Conservation (phyloP, 2,113 vertebrate genomes). For the Clarias gariepinus region DNA sequence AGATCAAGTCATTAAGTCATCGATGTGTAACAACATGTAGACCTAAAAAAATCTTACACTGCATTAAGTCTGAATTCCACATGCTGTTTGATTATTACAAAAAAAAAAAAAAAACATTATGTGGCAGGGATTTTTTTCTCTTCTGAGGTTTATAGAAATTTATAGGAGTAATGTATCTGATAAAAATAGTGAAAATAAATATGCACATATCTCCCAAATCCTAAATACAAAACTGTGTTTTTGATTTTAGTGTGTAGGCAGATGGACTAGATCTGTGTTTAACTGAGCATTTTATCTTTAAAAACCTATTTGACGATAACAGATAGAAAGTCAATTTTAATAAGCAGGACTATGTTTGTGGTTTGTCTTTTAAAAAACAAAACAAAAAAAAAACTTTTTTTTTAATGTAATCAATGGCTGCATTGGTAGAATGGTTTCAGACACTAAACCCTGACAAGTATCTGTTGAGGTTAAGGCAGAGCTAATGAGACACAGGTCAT, state of each 20-base stretch:
- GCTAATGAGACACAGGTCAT: slow-evolving; percentile 19
- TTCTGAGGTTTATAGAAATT: not conserved
- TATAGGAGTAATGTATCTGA: not conserved
- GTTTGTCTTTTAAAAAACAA: not conserved
- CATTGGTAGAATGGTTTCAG: not conserved
- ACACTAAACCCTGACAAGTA: not conserved
- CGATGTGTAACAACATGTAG: not conserved
- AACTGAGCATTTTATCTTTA: slow-evolving; percentile 29
- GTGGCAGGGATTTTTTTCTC: not conserved
- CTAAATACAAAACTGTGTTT: too few relatives aligned
- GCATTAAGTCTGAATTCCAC: not conserved
- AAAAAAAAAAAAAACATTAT: not conserved
- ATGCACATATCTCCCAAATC: not conserved
- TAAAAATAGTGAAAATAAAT: not conserved
- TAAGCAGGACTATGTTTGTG: not conserved
- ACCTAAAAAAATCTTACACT: not conserved
- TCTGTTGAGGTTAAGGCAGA: not conserved
- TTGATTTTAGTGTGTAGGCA: not conserved
- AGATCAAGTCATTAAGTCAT: not conserved
- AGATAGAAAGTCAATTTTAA: slow-evolving; percentile 38
- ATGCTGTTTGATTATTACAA: not conserved
- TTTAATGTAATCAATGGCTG: not conserved
- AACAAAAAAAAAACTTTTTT: too few relatives aligned
- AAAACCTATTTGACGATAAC: slow-evolving; percentile 30
- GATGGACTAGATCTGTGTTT: slow-evolving; percentile 4